Conservation (phyloP, 2,113 vertebrate species). For the Ictalurus furcatus region DNA sequence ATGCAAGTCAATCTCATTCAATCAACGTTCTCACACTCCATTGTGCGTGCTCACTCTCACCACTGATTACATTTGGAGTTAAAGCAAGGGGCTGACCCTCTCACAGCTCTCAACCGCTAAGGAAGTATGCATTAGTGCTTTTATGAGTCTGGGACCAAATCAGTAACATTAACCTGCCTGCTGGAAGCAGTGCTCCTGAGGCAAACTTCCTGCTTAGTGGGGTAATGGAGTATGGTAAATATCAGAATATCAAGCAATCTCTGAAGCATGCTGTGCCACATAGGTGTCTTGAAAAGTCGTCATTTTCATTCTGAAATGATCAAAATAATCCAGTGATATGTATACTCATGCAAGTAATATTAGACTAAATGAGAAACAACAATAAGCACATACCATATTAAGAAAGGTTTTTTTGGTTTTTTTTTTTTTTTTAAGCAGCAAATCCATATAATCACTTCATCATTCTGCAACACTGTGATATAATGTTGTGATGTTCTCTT, state of each 20-base stretch:
- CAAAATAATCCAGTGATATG: neutral
- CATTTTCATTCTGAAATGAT: neutral
- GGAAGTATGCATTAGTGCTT: constrained; percentile 41
- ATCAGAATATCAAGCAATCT: constrained; percentile 37
- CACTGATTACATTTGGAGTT: constrained; percentile 42
- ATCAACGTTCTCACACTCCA: constrained; percentile 20
- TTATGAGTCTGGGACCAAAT: constrained; percentile 33
- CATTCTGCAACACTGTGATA: neutral
- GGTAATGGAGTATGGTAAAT: constrained; percentile 48
- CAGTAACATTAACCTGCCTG: constrained; percentile 44
- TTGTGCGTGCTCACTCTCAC: constrained; percentile 15
- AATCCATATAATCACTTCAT: neutral
- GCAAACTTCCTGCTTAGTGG: constrained; percentile 31
- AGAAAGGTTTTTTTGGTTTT: neutral
- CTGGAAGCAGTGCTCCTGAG: constrained; percentile 27
- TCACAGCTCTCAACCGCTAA: constrained; percentile 37
- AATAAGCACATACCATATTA: neutral
- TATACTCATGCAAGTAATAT: neutral
- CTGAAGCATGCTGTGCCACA: neutral
- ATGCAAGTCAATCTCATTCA: constrained; percentile 30
- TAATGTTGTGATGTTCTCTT: neutral
- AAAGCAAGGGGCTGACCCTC: constrained; percentile 18
- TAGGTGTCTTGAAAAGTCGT: neutral
- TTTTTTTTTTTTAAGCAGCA: neutral
- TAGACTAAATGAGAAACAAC: neutral